These are phyloP conservation scores for Hymenochirus boettgeri DNA, from an alignment of 2,113 vertebrate species.

Conservation along the genomic window DNA sequence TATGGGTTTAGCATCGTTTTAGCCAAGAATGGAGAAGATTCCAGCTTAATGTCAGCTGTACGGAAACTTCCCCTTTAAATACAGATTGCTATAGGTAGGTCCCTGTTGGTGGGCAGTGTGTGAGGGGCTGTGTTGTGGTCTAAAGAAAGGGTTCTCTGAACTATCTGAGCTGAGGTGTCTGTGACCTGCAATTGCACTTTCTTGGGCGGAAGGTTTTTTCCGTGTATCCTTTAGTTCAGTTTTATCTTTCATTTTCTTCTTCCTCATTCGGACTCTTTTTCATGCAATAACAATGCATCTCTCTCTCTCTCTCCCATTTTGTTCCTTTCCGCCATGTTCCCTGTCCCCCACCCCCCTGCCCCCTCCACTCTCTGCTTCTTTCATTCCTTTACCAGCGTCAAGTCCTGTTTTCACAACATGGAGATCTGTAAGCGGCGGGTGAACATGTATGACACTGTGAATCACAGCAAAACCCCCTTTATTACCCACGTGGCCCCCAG, in stretches of 20 bases:
- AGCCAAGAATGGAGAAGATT: too few species aligned
- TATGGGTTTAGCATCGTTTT: too few species aligned
- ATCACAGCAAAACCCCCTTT: slow-evolving; percentile 98
- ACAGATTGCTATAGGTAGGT: too few species aligned
- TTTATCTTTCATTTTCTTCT: neutral
- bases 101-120: too few species aligned
- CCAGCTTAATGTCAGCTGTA: too few species aligned
- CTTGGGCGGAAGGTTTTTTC: slow-evolving; percentile 3
- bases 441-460: slow-evolving; percentile 96
- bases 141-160: too few species aligned
- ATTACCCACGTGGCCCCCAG: slow-evolving; percentile 96
- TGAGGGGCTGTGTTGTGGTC: too few species aligned
- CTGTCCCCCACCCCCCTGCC: neutral
- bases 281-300: neutral
- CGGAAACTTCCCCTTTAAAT: too few species aligned
- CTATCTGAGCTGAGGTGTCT: too few species aligned
- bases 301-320: neutral
- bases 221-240: neutral
- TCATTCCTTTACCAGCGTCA: slow-evolving; percentile 68
- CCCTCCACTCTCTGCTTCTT: slow-evolving; percentile 6
- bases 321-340: neutral
- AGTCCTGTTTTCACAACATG: slow-evolving; percentile 99
- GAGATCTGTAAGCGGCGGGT: slow-evolving; percentile 95
- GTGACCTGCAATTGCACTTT: neutral
- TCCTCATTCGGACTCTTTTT: slow-evolving; percentile 3